A percentile compares a stretch with the other conserved stretches of the same genome.
These are phyloP conservation scores for Phaenicophaeus curvirostris DNA, from an alignment of 2,797 vertebrate species.

Conservation along the genomic window DNA sequence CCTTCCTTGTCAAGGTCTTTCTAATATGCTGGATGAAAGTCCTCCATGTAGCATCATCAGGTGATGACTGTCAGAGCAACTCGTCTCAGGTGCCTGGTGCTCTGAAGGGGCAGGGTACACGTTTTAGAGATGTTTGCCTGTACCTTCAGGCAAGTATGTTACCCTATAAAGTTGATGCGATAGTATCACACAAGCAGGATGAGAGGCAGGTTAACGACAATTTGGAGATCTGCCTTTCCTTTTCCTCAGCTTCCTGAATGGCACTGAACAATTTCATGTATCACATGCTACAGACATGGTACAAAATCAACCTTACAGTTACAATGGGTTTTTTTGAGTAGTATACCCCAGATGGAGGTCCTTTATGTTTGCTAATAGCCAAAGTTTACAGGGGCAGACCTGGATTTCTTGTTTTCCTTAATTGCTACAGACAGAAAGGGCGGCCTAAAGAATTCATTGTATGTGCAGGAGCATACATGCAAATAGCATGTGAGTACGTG, in stretches of 20 bases:
- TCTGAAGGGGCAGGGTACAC: neutral
- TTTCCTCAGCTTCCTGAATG: neutral
- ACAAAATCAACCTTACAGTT: neutral
- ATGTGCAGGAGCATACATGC: neutral
- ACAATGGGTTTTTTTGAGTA: neutral
- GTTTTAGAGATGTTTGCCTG: neutral
- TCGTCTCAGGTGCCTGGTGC: neutral
- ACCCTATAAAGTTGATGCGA: neutral
- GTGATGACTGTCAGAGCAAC: neutral
- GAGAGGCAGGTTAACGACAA: neutral
- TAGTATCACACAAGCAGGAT: neutral
- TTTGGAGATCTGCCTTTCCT: neutral
- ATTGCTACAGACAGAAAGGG: neutral
- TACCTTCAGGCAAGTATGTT: neutral
- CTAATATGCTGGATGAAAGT: neutral
- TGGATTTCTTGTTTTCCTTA: neutral
- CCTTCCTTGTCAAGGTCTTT: neutral
- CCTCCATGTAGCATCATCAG: neutral
- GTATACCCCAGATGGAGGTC: neutral
- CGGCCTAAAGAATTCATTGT: neutral
- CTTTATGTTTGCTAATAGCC: neutral
- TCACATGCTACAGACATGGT: neutral
- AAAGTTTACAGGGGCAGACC: no score
- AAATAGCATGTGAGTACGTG: rapidly evolving
- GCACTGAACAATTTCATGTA: neutral